phyloP scores from a whole-genome alignment of 2,888 invertebrate genomes.

The Brachypalpus laphriformis region DNA sequence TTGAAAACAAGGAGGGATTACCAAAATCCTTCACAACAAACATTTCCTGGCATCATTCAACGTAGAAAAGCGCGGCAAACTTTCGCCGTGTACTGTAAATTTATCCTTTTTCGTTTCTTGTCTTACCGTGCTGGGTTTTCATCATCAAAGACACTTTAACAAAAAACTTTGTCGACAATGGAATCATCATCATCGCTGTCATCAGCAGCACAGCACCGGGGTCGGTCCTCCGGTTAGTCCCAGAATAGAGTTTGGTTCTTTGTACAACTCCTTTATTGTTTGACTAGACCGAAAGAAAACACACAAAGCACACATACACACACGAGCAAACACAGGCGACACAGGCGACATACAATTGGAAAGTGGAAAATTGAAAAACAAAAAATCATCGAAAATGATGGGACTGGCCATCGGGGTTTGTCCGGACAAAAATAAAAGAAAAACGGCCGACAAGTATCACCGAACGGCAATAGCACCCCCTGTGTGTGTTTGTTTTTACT shows the following conservation, averaged over 20 bases:
- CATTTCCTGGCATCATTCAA: too few species aligned
- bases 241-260: constrained; percentile 6
- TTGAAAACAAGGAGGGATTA: too few species aligned
- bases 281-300: constrained; percentile 52
- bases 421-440: constrained; percentile 4
- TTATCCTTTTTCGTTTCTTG: neutral
- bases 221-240: constrained; percentile 14
- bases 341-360: too few species aligned
- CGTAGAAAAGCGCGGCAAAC: neutral
- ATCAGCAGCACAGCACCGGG: constrained; percentile 41
- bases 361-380: constrained; percentile 46
- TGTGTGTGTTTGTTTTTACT: constrained; percentile 55
- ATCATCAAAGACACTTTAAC: constrained; percentile 4
- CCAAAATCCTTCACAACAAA: too few species aligned
- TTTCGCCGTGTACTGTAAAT: neutral
- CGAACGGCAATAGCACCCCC: constrained; percentile 62
- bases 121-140: neutral
- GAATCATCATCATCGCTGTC: constrained; percentile 61
- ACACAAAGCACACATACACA: constrained; percentile 2
- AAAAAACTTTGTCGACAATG: constrained; percentile 31
- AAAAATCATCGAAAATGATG: constrained; percentile 22
- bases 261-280: constrained; percentile 50
- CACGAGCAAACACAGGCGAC: too few species aligned
- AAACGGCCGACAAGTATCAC: constrained; percentile 47
- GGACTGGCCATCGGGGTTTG: constrained; percentile 34